Conservation (phyloP, 2,797 vertebrate species). For the Tangara arthus region DNA sequence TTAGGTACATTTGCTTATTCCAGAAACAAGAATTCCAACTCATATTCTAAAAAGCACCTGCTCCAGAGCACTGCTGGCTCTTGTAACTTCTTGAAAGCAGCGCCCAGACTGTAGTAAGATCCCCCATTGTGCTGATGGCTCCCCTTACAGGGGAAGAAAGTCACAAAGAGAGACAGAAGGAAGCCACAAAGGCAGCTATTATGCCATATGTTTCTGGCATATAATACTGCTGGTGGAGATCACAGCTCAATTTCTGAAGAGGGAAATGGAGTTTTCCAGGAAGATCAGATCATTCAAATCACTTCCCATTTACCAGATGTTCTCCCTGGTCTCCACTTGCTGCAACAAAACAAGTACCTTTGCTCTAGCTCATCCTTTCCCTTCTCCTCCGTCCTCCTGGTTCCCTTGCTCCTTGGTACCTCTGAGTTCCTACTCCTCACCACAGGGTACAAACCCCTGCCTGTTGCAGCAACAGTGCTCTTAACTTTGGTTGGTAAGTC, state of each 20-base stretch:
- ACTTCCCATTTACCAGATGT: accelerated
- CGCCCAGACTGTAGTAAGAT: neutral
- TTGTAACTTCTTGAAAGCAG: neutral
- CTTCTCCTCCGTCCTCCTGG: neutral
- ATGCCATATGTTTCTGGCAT: neutral
- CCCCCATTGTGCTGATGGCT: neutral
- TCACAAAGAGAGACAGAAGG: neutral
- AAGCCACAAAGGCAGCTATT: neutral
- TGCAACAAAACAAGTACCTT: neutral
- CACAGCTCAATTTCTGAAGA: neutral
- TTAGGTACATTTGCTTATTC: neutral
- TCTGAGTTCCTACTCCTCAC: neutral
- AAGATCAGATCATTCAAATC: neutral
- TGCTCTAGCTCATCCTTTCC: neutral
- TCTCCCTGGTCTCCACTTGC: neutral
- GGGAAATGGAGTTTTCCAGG: neutral
- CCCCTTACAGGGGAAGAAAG: neutral
- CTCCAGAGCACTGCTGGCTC: neutral
- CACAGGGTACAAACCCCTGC: neutral
- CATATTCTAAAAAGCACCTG: neutral
- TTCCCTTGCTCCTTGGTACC: neutral
- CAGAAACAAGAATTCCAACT: neutral
- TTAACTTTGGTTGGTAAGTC: neutral
- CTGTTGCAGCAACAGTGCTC: neutral
- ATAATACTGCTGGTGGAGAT: neutral